Conservation (phyloP, 2,888 invertebrate genomes). For the Ashinkailepas kermadecensis region DNA sequence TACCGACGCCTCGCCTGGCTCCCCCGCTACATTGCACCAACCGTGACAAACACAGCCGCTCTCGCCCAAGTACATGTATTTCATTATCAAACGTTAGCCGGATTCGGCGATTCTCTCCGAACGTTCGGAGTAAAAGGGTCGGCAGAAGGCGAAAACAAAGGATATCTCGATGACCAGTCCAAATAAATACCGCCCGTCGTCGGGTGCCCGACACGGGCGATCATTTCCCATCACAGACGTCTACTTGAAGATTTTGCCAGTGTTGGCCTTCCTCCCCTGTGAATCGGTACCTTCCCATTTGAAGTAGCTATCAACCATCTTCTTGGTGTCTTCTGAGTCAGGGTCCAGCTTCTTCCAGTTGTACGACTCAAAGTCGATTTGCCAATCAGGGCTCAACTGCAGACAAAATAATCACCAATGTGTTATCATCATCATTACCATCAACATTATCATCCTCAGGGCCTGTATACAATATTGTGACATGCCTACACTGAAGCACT, state of each 20-base stretch:
- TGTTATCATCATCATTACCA: no score
- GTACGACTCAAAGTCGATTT: slow-evolving; percentile 94
- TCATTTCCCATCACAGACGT: no score
- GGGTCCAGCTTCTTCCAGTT: slow-evolving; percentile 90
- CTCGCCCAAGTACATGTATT: neutral
- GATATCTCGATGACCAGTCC: no score
- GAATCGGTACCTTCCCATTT: slow-evolving; percentile 81
- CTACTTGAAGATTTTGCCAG: slow-evolving; percentile 98
- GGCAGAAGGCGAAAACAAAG: no score
- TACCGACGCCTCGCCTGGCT: neutral
- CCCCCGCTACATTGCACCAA: no score
- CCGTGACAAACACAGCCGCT: neutral
- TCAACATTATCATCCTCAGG: no score
- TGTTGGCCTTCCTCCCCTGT: slow-evolving; percentile 85
- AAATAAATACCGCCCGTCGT: neutral
- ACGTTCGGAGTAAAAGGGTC: no score
- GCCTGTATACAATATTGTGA: no score
- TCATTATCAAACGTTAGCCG: neutral
- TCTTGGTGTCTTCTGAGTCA: slow-evolving; percentile 67
- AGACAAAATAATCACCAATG: neutral
- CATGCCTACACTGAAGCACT: no score
- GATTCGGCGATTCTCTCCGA: neutral
- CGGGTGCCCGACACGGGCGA: neutral
- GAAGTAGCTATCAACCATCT: slow-evolving; percentile 80
- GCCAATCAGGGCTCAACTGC: slow-evolving; percentile 82